These are phyloP conservation scores for Odontocerum albicorne DNA, from an alignment of 2,888 invertebrate species.

Conservation along the genomic window DNA sequence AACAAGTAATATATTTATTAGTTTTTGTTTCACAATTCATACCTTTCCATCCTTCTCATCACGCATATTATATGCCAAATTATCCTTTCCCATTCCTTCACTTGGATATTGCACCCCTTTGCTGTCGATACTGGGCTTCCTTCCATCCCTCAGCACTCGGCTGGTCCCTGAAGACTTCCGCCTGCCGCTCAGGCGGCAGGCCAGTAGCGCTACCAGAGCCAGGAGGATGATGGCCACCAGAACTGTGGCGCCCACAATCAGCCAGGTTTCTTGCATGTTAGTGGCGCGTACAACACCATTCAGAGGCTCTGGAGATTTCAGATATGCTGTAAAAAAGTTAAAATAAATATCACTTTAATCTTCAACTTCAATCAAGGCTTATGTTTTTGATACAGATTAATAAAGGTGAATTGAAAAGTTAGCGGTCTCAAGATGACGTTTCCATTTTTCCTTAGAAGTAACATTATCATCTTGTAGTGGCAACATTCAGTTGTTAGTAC, in stretches of 20 bases:
- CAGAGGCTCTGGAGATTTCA: constrained; percentile 65
- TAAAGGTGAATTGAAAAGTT: too few species aligned
- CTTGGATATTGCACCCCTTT: constrained; percentile 41
- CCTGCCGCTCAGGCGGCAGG: constrained; percentile 45
- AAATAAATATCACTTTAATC: too few species aligned
- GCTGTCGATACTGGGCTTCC: constrained; percentile 43
- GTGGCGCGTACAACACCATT: constrained; percentile 54
- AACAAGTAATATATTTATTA: too few species aligned
- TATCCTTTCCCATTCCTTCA: constrained; percentile 41
- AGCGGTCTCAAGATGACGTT: too few species aligned
- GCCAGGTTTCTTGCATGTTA: constrained; percentile 59
- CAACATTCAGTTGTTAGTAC: too few species aligned
- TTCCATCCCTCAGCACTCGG: constrained; percentile 11
- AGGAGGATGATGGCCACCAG: constrained; percentile 61
- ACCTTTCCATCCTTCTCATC: constrained; percentile 54
- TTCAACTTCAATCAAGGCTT: too few species aligned
- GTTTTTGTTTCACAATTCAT: too few species aligned
- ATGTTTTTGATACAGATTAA: too few species aligned
- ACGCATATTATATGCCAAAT: constrained; percentile 42
- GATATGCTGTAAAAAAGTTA: constrained; percentile 63
- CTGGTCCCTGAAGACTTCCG: constrained; percentile 36
- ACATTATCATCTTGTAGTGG: too few species aligned
- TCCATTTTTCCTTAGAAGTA: too few species aligned
- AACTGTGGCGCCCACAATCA: constrained; percentile 64
- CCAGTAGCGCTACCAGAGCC: constrained; percentile 56